phyloP scores from a whole-genome alignment of 2,888 invertebrate species.

The Nemurella pictetii region DNA sequence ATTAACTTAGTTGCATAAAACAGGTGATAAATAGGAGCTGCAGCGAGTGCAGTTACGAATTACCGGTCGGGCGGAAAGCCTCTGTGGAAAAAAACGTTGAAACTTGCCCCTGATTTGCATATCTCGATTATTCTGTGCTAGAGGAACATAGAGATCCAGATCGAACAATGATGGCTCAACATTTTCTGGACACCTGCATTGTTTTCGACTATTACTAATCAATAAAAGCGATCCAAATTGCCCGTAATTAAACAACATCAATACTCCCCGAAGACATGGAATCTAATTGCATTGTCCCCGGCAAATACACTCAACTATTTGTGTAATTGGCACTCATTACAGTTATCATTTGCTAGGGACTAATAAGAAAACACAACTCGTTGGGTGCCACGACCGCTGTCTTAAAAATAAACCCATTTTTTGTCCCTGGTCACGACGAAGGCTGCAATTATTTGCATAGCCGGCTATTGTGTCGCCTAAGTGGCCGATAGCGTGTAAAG shows the following conservation, averaged over 20 bases:
- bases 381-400: no score
- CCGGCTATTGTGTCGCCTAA: not conserved
- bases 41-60: not conserved
- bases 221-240: not conserved
- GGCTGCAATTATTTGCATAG: not conserved
- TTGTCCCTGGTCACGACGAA: not conserved
- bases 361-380: no score
- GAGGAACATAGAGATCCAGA: not conserved
- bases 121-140: not conserved
- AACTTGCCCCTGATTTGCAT: not conserved
- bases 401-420: not conserved
- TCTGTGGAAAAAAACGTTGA: not conserved
- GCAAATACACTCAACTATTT: not conserved
- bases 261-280: not conserved
- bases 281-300: not conserved
- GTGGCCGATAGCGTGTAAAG: not conserved
- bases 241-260: not conserved
- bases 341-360: no score
- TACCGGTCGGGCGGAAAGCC: not conserved
- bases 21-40: not conserved
- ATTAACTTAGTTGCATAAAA: not conserved
- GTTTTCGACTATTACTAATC: not conserved
- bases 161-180: no score
- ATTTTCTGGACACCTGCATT: not conserved
- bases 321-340: not conserved